These are phyloP conservation scores for Sipha maydis DNA, from an alignment of 2,888 invertebrate genomes.

Conservation along the genomic window DNA sequence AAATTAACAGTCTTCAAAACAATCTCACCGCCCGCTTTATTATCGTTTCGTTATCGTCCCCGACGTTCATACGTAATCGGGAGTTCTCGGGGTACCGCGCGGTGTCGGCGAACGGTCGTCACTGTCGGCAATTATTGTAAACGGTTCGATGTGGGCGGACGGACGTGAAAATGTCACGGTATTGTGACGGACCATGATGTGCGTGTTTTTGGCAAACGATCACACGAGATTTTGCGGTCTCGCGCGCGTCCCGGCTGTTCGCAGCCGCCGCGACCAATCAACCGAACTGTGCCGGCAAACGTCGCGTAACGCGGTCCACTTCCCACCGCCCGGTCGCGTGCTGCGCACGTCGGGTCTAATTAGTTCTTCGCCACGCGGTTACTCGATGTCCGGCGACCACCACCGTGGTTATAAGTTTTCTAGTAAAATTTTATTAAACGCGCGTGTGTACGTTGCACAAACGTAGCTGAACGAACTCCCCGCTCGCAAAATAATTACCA, in stretches of 20 bases:
- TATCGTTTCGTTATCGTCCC: too few relatives aligned
- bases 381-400: neutral
- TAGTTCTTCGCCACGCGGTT: neutral
- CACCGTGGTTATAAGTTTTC: neutral
- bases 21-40: too few relatives aligned
- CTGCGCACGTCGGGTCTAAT: neutral
- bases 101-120: neutral
- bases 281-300: neutral
- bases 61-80: neutral
- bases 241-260: too few relatives aligned
- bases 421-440: too few relatives aligned
- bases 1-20: too few relatives aligned
- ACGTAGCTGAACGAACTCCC: too few relatives aligned
- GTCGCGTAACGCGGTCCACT: neutral
- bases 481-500: too few relatives aligned
- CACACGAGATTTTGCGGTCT: constrained; percentile 28
- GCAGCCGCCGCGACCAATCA: neutral
- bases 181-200: neutral
- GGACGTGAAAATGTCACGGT: constrained; percentile 7
- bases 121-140: constrained; percentile 2
- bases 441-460: too few relatives aligned
- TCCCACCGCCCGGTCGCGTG: neutral
- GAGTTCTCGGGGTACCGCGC: neutral
- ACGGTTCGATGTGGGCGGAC: neutral
- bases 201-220: constrained; percentile 36